A percentile compares a stretch with the other conserved stretches of the same genome.
phyloP scores from a whole-genome alignment of 2,113 vertebrate genomes.

The Dasypus novemcinctus region DNA sequence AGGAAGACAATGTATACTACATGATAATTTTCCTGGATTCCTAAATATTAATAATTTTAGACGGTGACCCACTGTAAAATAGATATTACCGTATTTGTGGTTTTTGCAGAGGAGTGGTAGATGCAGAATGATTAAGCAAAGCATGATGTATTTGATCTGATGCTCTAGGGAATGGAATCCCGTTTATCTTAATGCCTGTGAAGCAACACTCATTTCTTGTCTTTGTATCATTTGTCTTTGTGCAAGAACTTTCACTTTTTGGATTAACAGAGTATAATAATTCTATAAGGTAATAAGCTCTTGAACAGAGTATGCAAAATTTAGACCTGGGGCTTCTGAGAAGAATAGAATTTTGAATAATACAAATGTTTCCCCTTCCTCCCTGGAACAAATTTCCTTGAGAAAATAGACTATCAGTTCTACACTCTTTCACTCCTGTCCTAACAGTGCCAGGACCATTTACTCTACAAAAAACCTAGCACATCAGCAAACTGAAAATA shows the following conservation, averaged over 20 bases:
- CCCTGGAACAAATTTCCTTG: neutral
- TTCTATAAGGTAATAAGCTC: neutral
- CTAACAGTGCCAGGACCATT: neutral
- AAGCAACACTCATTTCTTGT: neutral
- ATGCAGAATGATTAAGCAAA: no score
- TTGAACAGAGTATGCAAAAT: neutral
- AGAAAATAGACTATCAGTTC: neutral
- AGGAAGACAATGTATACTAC: neutral
- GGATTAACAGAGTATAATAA: neutral
- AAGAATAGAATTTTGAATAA: neutral
- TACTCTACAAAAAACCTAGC: neutral
- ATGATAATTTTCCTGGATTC: neutral
- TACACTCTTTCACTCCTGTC: neutral
- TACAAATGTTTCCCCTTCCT: neutral
- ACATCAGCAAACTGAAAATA: neutral
- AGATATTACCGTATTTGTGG: neutral
- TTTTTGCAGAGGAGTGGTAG: neutral
- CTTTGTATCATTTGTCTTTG: neutral
- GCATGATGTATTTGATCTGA: neutral
- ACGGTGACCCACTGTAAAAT: constrained; percentile 34
- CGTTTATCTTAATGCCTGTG: neutral
- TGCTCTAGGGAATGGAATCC: neutral
- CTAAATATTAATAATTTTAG: constrained; percentile 52
- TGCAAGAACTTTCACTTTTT: constrained; percentile 3
- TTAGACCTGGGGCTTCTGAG: neutral